Conservation (phyloP, 1,140 invertebrate species). For the Neodiprion virginianus region DNA sequence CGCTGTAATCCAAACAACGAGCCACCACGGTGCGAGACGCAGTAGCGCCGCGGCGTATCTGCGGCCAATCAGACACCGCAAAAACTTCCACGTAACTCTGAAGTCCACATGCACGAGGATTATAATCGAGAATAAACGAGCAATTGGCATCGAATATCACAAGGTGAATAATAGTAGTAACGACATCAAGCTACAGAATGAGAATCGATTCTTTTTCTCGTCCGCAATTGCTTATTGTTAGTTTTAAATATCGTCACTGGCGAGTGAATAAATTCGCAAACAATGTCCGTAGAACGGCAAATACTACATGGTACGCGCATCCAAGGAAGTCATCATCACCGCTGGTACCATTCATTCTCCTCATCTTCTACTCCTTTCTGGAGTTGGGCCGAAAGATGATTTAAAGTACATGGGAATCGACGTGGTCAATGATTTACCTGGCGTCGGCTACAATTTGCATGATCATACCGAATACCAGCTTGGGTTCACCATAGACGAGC, state of each 20-base stretch:
- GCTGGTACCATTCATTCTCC: conserved; percentile 71
- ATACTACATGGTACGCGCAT: conserved; percentile 39
- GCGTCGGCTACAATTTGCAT: conserved; percentile 79
- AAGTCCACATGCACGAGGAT: conserved; percentile 73
- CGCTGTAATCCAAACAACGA: conserved; percentile 62
- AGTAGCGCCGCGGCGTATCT: conserved; percentile 74
- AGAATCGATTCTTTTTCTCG: no score
- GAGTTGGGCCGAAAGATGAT: conserved; percentile 72
- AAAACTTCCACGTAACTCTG: conserved; percentile 75
- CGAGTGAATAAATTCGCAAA: not conserved
- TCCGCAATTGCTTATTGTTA: no score
- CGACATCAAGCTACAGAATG: not conserved
- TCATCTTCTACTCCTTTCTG: conserved; percentile 73
- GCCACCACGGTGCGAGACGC: conserved; percentile 69
- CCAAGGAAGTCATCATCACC: conserved; percentile 62
- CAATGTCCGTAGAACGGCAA: conserved; percentile 36
- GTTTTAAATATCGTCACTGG: not conserved
- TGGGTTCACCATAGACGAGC: conserved; percentile 59
- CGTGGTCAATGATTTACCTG: conserved; percentile 70
- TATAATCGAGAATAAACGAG: conserved; percentile 64
- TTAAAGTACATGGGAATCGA: conserved; percentile 55
- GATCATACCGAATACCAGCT: conserved; percentile 73
- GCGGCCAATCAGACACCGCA: conserved; percentile 63
- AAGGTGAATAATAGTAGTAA: conserved; percentile 45
- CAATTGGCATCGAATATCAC: conserved; percentile 67